These are phyloP conservation scores for Eumaeus atala DNA, from an alignment of 1,140 invertebrate species.

Conservation along the genomic window DNA sequence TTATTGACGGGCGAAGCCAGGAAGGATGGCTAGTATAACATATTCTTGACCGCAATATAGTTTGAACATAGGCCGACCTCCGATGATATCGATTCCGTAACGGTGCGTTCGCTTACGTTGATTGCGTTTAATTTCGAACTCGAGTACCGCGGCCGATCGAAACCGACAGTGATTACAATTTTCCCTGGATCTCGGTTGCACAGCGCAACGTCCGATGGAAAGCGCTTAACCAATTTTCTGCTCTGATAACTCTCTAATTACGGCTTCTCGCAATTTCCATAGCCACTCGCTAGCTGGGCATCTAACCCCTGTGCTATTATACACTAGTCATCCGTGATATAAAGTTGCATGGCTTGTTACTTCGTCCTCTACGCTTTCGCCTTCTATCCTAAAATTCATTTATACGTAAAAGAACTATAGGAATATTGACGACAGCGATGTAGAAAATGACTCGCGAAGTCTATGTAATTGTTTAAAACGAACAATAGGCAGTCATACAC, in stretches of 20 bases:
- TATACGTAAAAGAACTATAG: neutral
- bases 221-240: slow-evolving; percentile 71
- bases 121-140: slow-evolving; percentile 47
- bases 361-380: slow-evolving; percentile 61
- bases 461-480: slow-evolving; percentile 19
- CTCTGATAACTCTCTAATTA: slow-evolving; percentile 73
- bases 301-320: slow-evolving; percentile 63
- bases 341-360: slow-evolving; percentile 30
- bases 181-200: slow-evolving; percentile 64
- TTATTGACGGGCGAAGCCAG: too few relatives aligned
- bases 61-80: too few relatives aligned
- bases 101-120: slow-evolving; percentile 16
- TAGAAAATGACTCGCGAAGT: slow-evolving; percentile 9
- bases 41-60: too few relatives aligned
- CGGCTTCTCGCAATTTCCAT: slow-evolving; percentile 54
- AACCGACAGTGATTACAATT: slow-evolving; percentile 73
- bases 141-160: slow-evolving; percentile 54
- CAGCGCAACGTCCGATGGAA: slow-evolving; percentile 69
- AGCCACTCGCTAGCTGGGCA: slow-evolving; percentile 45
- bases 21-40: too few relatives aligned
- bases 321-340: slow-evolving; percentile 49
- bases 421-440: slow-evolving; percentile 3
- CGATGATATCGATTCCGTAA: too few relatives aligned
- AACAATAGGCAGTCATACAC: slow-evolving; percentile 45
- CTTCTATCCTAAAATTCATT: slow-evolving; percentile 28